Conservation (phyloP, 2,888 invertebrate genomes). For the Bimastos eiseni region DNA sequence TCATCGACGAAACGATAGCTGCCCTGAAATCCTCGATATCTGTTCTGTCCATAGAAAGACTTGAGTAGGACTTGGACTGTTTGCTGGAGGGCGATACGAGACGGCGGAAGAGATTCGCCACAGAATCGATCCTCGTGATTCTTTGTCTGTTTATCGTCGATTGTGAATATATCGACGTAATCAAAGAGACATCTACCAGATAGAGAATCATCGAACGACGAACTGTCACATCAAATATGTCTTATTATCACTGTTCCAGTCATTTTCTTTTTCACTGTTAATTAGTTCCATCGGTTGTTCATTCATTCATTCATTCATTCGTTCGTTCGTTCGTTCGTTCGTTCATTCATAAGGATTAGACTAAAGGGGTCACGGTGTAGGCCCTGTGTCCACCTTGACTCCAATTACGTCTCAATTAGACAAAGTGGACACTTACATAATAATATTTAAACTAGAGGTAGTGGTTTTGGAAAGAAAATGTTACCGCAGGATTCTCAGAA, state of each 20-base stretch:
- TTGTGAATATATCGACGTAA: slow-evolving; percentile 55
- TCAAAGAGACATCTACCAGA: slow-evolving; percentile 54
- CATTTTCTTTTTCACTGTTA: too few species aligned
- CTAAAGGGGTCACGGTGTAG: too few species aligned
- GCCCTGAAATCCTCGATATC: slow-evolving; percentile 35
- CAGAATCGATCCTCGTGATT: slow-evolving; percentile 51
- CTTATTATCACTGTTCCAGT: too few species aligned
- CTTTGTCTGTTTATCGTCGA: slow-evolving; percentile 48
- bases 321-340: not conserved
- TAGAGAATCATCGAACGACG: not conserved
- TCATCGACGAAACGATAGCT: slow-evolving; percentile 39
- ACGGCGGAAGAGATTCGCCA: slow-evolving; percentile 49
- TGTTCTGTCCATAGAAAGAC: slow-evolving; percentile 45
- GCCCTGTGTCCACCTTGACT: too few species aligned
- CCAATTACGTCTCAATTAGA: too few species aligned
- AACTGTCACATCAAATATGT: too few species aligned
- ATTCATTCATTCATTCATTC: not conserved
- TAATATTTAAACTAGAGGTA: too few species aligned
- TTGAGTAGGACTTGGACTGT: slow-evolving; percentile 54
- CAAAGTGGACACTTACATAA: too few species aligned
- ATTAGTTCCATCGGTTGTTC: too few species aligned
- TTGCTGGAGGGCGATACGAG: slow-evolving; percentile 53
- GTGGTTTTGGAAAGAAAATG: too few species aligned
- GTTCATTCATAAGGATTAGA: too few species aligned
- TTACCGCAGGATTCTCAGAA: too few species aligned